These are phyloP conservation scores for Aurelia aurita DNA, from an alignment of 30 jellyfish, hydroid and myxozoan genomes.

Conservation along the genomic window DNA sequence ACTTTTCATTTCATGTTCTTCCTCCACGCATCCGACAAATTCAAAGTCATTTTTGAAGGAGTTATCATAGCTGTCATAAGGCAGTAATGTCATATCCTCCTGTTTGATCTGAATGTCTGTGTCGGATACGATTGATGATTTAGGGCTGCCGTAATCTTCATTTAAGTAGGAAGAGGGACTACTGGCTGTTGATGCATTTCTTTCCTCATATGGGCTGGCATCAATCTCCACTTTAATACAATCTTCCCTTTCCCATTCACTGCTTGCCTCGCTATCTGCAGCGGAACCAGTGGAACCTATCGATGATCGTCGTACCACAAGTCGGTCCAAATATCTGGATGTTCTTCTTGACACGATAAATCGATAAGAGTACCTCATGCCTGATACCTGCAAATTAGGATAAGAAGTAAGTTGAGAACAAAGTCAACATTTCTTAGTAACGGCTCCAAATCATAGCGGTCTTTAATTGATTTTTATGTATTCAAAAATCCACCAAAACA, in stretches of 20 bases:
- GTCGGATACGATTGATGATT: background rate
- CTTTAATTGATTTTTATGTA: no score
- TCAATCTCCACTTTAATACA: slow-evolving; percentile 13
- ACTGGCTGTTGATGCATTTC: background rate
- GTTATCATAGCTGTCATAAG: background rate
- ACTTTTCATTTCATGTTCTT: background rate
- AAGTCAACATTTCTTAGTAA: no score
- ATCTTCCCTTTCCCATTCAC: slow-evolving; percentile 4
- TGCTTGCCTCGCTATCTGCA: slow-evolving; percentile 25
- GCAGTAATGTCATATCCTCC: slow-evolving; percentile 2
- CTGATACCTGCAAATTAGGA: slow-evolving; percentile 21
- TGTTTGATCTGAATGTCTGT: background rate
- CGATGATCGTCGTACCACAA: slow-evolving; percentile 49
- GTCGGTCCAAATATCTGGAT: slow-evolving; percentile 23
- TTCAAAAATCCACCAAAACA: no score
- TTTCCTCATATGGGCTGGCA: background rate
- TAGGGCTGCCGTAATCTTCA: slow-evolving; percentile 40
- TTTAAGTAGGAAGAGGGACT: slow-evolving; percentile 52
- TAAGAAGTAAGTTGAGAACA: no score
- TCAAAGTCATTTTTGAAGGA: background rate
- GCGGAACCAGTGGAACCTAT: slow-evolving; percentile 25
- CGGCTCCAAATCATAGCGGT: no score
- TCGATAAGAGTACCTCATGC: slow-evolving; percentile 52
- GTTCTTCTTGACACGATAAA: slow-evolving; percentile 42
- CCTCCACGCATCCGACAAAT: background rate